Conservation (phyloP, 1,140 invertebrate species). For the Tetranychus cinnabarinus region DNA sequence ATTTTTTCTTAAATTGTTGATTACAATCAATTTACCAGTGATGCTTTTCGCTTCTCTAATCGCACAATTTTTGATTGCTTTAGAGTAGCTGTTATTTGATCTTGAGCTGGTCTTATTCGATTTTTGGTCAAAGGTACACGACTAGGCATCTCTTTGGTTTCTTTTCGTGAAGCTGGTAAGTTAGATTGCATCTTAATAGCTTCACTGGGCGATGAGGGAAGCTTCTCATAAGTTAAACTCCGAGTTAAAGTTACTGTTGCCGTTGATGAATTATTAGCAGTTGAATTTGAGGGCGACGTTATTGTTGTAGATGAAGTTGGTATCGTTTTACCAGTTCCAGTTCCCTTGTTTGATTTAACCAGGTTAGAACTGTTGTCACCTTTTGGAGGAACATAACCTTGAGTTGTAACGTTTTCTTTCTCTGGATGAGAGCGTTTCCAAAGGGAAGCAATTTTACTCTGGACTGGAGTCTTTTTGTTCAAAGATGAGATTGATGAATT, state of each 20-base stretch:
- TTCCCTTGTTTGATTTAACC: no score
- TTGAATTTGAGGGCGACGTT: not conserved
- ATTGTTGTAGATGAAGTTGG: no score
- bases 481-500: not conserved
- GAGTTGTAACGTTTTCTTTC: not conserved
- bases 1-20: no score
- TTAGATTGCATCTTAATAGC: not conserved
- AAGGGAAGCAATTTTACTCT: not conserved
- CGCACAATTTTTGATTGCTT: no score
- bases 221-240: slow-evolving; percentile 1
- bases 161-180: not conserved
- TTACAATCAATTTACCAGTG: no score
- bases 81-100: no score
- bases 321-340: no score
- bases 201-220: not conserved
- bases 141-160: not conserved
- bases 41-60: no score
- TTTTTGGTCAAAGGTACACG: not conserved
- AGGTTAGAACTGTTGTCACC: not conserved
- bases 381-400: not conserved
- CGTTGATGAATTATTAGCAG: not conserved
- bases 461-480: not conserved
- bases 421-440: not conserved
- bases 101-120: no score
- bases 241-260: not conserved